Conservation (phyloP, 2,888 invertebrate species). For the Aleiodes leptofemur region DNA sequence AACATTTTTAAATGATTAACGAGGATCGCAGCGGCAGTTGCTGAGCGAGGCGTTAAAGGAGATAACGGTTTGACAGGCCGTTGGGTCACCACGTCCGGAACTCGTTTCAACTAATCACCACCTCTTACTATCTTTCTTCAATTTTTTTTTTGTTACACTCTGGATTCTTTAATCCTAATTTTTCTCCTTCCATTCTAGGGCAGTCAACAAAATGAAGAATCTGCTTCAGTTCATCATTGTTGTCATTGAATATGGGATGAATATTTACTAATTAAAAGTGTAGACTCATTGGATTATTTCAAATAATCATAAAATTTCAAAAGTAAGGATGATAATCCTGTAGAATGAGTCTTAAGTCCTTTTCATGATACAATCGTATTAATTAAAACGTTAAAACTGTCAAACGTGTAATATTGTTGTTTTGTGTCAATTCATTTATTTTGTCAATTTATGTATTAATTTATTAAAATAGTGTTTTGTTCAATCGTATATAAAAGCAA, state of each 20-base stretch:
- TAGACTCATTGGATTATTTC: too few relatives aligned
- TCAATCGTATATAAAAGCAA: too few relatives aligned
- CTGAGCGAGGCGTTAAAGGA: constrained; percentile 55
- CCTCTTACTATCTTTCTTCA: constrained; percentile 42
- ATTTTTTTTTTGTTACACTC: constrained; percentile 1
- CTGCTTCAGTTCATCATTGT: constrained; percentile 30
- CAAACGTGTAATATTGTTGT: too few relatives aligned
- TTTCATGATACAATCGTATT: constrained; percentile 51
- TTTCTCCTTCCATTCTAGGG: constrained; percentile 26
- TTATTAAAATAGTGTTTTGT: too few relatives aligned
- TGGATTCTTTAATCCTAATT: constrained; percentile 16
- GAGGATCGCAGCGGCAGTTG: constrained; percentile 46
- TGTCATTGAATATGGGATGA: not conserved
- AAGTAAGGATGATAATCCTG: too few relatives aligned
- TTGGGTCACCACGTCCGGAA: constrained; percentile 58
- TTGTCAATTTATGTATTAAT: too few relatives aligned
- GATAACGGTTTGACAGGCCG: constrained; percentile 58
- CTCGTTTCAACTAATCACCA: constrained; percentile 57
- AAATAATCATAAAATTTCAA: too few relatives aligned
- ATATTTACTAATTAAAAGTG: too few relatives aligned
- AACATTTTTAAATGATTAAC: constrained; percentile 47
- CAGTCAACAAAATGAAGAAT: constrained; percentile 18
- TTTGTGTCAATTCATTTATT: too few relatives aligned
- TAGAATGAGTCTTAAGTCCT: not conserved
- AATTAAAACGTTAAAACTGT: too few relatives aligned